Evolutionary conservation across 2,113 vertebrate species (phyloP), one percentile per base, ranked within the genome.

Genomic region (Cottus gobio): DNA sequence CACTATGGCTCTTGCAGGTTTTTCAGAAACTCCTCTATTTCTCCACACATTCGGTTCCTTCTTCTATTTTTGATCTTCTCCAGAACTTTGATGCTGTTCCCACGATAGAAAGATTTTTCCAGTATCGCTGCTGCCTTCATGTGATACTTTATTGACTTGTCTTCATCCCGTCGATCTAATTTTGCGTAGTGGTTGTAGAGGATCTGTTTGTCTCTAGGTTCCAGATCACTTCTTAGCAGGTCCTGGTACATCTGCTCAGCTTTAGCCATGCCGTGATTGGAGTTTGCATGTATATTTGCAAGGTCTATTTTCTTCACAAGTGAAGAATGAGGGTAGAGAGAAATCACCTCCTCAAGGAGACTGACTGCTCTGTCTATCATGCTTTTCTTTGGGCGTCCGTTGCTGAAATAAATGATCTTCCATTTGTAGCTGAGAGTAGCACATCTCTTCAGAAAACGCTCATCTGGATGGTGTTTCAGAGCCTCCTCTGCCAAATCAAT

Each of bases 371-470:
- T 73, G 26, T 85, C 48, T 0, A 72, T 26, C 39, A 34, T 10
- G 10, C 56, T 58, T 60, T 36, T 67, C 1, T 16, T 24, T 9
- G 18, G 48, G 0, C 0, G 61, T 15, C 5, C 12, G n/a, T 69
- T 28, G 0, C 16, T 12, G 11, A 2, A 28, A 7, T 0, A 54
- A 7, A 56, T 0, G 5, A 90, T 83, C 63, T 28, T 39, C 85
- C 79, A 85, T 37, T 62, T 83, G 76, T 85, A 91, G 64, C 65
- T 63, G n/a, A 36, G 56, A 2, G 87, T 82, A 0, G 50, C 62
- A 13, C 83, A 80, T 7, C 28, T 60, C 62, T 89, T 92, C 61
- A 90, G 71, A 30, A 84, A 86, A 1, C 85, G 89, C 1, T 72
- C 26, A 3, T 75, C 82, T 20, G 91, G 86, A 73, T 89, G 71